Evolutionary conservation across 2,797 vertebrate genomes (phyloP).

Genomic region (Notolepis coatsorum): DNA sequence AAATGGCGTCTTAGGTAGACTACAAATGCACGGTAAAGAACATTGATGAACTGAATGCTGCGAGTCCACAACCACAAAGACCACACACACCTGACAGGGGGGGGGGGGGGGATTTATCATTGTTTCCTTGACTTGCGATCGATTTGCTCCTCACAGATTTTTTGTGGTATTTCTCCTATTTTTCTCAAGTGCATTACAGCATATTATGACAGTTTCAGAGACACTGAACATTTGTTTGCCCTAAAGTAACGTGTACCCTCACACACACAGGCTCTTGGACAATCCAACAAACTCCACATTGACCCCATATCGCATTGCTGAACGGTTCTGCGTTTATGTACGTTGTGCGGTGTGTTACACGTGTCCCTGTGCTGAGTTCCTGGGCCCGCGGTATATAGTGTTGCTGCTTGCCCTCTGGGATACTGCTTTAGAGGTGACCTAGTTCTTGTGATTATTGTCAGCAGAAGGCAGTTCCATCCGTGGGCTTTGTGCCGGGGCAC

Average conservation of each 20-base stretch:
- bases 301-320: conserved; percentile 18
- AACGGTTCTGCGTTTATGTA: conserved; percentile 39
- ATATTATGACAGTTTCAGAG: conserved; percentile 50
- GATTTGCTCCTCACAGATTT: conserved; percentile 6
- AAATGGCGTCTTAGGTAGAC: conserved; percentile 9
- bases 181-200: no score
- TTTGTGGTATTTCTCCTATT: conserved; percentile 20
- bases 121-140: conserved; percentile 5
- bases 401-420: conserved; percentile 64
- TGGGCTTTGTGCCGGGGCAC: conserved; percentile 80
- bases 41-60: conserved; percentile 21
- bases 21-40: background rate
- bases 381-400: conserved; percentile 43
- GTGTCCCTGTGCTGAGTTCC: conserved; percentile 15
- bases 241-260: background rate
- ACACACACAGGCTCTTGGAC: conserved; percentile 20
- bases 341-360: conserved; percentile 24
- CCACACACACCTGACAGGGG: background rate
- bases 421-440: conserved; percentile 79
- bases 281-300: conserved; percentile 6
- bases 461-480: conserved; percentile 77
- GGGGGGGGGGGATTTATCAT: no score
- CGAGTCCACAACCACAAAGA: conserved; percentile 22
- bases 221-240: background rate
- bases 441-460: conserved; percentile 77